Percentiles rank a stretch among this genome's conserved stretches.
These are phyloP conservation scores for Sisyra terminalis DNA, from an alignment of 2,888 invertebrate species.

Conservation along the genomic window DNA sequence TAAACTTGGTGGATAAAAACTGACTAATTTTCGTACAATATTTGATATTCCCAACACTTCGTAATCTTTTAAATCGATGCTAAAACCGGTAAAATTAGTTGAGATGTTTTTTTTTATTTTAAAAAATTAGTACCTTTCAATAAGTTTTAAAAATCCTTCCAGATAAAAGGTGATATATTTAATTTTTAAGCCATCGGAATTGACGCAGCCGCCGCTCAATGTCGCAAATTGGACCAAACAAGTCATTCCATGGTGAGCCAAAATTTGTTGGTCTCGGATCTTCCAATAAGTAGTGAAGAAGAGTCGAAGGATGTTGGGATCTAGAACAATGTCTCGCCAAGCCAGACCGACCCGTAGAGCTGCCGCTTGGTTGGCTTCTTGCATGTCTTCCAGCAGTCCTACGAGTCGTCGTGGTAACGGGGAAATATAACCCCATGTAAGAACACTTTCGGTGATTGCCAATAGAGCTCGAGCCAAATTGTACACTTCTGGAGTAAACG, in stretches of 20 bases:
- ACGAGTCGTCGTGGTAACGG: conserved; percentile 51
- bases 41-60: conserved; percentile 53
- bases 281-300: conserved; percentile 74
- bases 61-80: conserved; percentile 23
- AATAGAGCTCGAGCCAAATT: conserved; percentile 50
- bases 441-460: conserved; percentile 59
- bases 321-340: conserved; percentile 65
- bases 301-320: conserved; percentile 54
- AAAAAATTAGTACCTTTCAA: conserved; percentile 38
- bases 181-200: conserved; percentile 28
- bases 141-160: conserved; percentile 39
- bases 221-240: conserved; percentile 70
- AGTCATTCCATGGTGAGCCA: conserved; percentile 61
- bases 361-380: conserved; percentile 45
- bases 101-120: not conserved
- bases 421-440: conserved; percentile 70
- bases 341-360: conserved; percentile 40
- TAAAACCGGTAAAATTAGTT: no score
- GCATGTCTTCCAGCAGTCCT: conserved; percentile 51
- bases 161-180: conserved; percentile 42
- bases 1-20: conserved; percentile 34
- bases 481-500: conserved; percentile 28
- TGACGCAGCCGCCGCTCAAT: conserved; percentile 40
- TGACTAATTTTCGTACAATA: conserved; percentile 43
- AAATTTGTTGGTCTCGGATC: conserved; percentile 54